A percentile compares a stretch with the other conserved stretches of the same genome.
These are phyloP conservation scores for Drusus annulatus DNA, from an alignment of 1,140 invertebrate genomes.

Conservation along the genomic window DNA sequence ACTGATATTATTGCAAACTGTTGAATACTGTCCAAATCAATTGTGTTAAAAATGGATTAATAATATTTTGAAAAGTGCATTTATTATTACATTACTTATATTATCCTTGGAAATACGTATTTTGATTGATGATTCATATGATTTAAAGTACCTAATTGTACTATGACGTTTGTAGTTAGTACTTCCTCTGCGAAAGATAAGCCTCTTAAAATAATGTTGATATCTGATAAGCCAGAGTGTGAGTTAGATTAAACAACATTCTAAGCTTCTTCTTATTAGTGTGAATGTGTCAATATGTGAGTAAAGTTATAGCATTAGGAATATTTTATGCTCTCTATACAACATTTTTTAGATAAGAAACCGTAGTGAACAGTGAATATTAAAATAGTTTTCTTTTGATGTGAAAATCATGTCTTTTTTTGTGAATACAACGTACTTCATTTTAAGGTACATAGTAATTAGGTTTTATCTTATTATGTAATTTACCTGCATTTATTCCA, in stretches of 20 bases:
- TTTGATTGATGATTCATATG: constrained; percentile 20
- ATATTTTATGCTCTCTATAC: no score
- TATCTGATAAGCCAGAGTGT: constrained; percentile 8
- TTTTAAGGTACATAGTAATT: no score
- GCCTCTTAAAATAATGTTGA: constrained; percentile 9
- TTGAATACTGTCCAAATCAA: background rate
- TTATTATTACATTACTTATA: background rate
- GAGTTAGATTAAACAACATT: background rate
- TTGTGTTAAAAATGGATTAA: background rate
- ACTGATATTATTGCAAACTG: background rate
- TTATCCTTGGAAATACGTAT: background rate
- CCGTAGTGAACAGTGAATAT: no score
- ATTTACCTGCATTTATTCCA: no score
- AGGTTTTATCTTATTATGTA: no score
- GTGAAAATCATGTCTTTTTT: no score
- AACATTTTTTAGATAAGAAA: no score
- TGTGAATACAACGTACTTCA: no score
- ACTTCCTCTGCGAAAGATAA: constrained; percentile 8
- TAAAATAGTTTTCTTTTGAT: no score
- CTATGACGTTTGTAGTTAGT: background rate
- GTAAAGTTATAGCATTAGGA: background rate
- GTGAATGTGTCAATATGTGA: background rate
- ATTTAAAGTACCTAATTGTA: constrained; percentile 7
- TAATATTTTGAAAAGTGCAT: background rate
- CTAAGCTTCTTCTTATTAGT: background rate